Conservation (phyloP, 2,797 vertebrate genomes). For the Gobionotothen gibberifrons region DNA sequence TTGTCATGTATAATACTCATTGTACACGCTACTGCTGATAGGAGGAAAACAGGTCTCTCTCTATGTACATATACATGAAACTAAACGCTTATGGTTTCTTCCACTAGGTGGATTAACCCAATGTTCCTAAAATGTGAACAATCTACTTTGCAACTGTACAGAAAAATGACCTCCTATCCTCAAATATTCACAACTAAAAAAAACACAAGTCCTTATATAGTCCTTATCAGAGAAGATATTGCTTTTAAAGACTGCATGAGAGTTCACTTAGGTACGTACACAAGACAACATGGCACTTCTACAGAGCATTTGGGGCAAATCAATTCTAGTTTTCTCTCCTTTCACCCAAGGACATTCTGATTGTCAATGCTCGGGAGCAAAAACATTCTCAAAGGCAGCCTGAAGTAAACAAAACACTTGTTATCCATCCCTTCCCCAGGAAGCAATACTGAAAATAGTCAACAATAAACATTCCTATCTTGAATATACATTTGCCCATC, state of each 20-base stretch:
- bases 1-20: conserved; percentile 67
- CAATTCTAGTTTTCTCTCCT: conserved; percentile 50
- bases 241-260: conserved; percentile 84
- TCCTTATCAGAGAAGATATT: conserved; percentile 82
- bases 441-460: conserved; percentile 80
- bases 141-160: conserved; percentile 75
- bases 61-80: conserved; percentile 78
- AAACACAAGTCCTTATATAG: conserved; percentile 72
- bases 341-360: conserved; percentile 75
- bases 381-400: conserved; percentile 81
- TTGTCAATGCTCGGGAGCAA: conserved; percentile 80
- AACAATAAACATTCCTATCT: conserved; percentile 74
- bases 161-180: conserved; percentile 63
- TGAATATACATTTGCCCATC: conserved; percentile 67
- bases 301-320: conserved; percentile 76
- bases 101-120: conserved; percentile 63
- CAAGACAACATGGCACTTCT: conserved; percentile 84
- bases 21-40: conserved; percentile 75
- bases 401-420: conserved; percentile 78
- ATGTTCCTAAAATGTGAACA: conserved; percentile 66
- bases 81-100: conserved; percentile 62
- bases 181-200: conserved; percentile 73
- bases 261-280: conserved; percentile 77
- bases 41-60: conserved; percentile 65
- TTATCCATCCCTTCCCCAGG: conserved; percentile 54